These are phyloP conservation scores for Pseudotriccus pelzelni DNA, from an alignment of 2,797 vertebrate species.

Conservation along the genomic window DNA sequence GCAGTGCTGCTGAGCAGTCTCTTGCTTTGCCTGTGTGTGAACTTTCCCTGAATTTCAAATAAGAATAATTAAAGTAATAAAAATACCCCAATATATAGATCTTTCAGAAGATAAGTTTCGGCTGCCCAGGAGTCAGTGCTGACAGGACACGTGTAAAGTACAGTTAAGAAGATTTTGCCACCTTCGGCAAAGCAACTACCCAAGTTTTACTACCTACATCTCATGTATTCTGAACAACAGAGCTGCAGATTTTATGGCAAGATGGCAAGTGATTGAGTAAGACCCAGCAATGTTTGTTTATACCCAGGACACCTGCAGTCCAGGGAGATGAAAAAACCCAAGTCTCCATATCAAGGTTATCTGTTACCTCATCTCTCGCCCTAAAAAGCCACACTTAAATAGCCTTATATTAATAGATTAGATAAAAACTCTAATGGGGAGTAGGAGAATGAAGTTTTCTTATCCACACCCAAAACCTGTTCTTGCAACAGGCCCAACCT, in stretches of 20 bases:
- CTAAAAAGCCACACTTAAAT: background rate
- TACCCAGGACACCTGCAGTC: background rate
- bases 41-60: background rate
- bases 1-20: background rate
- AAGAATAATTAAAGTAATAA: background rate
- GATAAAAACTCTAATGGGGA: background rate
- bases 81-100: background rate
- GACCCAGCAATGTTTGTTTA: background rate
- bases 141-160: background rate
- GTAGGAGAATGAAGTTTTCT: background rate
- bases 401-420: background rate
- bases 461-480: background rate
- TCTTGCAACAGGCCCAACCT: background rate
- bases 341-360: background rate
- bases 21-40: background rate
- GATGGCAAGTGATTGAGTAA: background rate
- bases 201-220: fast-evolving
- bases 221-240: background rate
- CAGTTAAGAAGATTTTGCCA: background rate
- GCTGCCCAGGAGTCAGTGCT: background rate
- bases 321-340: background rate
- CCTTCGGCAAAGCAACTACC: background rate
- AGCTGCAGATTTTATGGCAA: background rate
- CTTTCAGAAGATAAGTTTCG: background rate
- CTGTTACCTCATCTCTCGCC: background rate